Percentiles rank a stretch among this genome's conserved stretches.
Evolutionary conservation across 37 sponge, comb jelly and placozoan genomes (phyloP).

Genomic region (Aphrocallistes beatrix): DNA sequence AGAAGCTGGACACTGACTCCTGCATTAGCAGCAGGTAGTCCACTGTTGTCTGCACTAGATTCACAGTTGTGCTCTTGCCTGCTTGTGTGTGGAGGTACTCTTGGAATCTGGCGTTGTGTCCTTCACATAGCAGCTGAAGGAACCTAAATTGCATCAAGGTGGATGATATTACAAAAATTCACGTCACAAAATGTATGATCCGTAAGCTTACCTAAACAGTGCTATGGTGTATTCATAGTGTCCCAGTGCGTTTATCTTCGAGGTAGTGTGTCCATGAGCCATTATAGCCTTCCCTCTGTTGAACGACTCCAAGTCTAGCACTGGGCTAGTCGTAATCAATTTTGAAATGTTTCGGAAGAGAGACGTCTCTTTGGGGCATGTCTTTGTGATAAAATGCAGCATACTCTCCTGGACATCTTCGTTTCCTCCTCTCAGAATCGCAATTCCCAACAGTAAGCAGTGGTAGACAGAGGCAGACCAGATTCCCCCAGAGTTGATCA

Average conservation of each 20-base stretch:
- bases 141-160: constrained; percentile 40
- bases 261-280: neutral
- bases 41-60: constrained; percentile 74
- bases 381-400: neutral
- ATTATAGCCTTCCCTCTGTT: constrained; percentile 6
- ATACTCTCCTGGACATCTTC: constrained; percentile 34
- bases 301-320: neutral
- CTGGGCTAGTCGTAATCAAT: neutral
- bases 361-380: neutral
- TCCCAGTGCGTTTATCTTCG: neutral
- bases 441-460: constrained; percentile 57
- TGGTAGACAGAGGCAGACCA: constrained; percentile 15
- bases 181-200: neutral
- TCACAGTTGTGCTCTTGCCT: constrained; percentile 71
- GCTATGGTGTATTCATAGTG: neutral
- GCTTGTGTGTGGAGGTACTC: constrained; percentile 76
- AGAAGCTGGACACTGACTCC: constrained; percentile 81
- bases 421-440: constrained; percentile 73
- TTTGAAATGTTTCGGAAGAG: constrained; percentile 6
- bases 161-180: neutral
- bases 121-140: constrained; percentile 86
- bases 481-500: neutral
- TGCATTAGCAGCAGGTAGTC: constrained; percentile 77
- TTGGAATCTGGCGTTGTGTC: constrained; percentile 73
- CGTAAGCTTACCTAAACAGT: neutral